Base-by-base conservation (phyloP, 2,888 invertebrate genomes). In the Desoria tigrina region DNA sequence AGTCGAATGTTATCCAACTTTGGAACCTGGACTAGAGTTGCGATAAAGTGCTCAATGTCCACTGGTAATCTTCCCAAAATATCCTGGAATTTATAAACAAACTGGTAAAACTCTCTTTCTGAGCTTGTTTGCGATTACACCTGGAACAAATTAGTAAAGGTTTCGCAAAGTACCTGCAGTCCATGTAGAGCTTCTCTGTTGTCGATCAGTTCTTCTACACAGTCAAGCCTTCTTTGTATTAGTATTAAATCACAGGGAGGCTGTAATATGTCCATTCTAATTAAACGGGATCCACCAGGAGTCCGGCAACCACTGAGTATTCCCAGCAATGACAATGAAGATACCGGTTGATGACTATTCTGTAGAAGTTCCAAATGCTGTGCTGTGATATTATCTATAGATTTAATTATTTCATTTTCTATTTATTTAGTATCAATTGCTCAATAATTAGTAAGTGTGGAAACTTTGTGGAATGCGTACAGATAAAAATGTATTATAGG, bases 181-280 rank as follows among this genome's bases (percentile, higher is more conserved):
- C 84, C 83, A 27, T 82, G 81, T 77, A 89, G 84, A 16, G 89
- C 80, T 16, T 86, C 83, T 59, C 86, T 85, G 77, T 87, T 86
- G 42, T 86, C 84, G 26, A 88, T 84, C 6, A 96, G 80, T 79
- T 94, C 93, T 63, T 87, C 83, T 0, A 95, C 86, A 61, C 90
- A 88, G 72, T 89, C 86, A 64, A 90, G 84, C 53, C 93, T 84
- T 21, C 84, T 82, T 73, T 85, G 83, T 66, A 94, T 91, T 2
- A 86, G 82, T 1, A 84, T 81, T 62, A 83, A 79, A 59, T 88
- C 84, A 77, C 86, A 88, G 0, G 88, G 86, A 0, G 96, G 95
- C 79, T 90, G 90, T 9, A 91, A 81, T 71, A 95, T 87, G 57
- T 87, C 86, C 0, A 92, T 88, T 61, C 94, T 82, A n/a, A 95